phyloP scores from a whole-genome alignment of 2,797 vertebrate genomes.

The Zenarchopterus dispar region DNA sequence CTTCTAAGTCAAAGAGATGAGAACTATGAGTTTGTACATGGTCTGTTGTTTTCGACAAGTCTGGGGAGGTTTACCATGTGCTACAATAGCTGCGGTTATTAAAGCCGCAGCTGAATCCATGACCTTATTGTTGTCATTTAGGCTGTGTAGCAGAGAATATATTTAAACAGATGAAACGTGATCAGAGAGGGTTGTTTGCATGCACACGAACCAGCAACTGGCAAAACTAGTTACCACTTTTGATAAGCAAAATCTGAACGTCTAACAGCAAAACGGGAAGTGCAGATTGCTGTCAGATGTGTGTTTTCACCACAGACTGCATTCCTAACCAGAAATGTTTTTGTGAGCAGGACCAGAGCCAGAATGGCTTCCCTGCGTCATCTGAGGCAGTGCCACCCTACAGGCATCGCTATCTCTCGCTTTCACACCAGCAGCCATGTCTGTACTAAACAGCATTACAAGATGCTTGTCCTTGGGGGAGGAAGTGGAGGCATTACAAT shows the following conservation, averaged over 20 bases:
- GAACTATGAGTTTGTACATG: not conserved
- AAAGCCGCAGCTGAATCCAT: constrained; percentile 3
- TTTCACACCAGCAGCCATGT: constrained; percentile 81
- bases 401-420: constrained; percentile 33
- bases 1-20: not conserved
- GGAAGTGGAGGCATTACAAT: constrained; percentile 92
- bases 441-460: constrained; percentile 86
- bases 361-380: constrained; percentile 68
- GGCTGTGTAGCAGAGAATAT: not conserved
- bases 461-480: constrained; percentile 93
- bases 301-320: not conserved
- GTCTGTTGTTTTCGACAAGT: not conserved
- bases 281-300: not conserved
- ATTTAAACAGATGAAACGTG: not conserved
- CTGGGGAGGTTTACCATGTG: not conserved
- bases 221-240: not conserved
- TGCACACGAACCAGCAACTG: not conserved
- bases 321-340: constrained; percentile 4
- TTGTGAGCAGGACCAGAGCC: constrained; percentile 5
- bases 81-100: not conserved
- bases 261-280: constrained; percentile 2
- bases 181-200: not conserved
- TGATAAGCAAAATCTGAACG: not conserved
- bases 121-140: not conserved
- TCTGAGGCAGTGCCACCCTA: constrained; percentile 48